A percentile compares a stretch with the other conserved stretches of the same genome.
phyloP scores from a whole-genome alignment of 2,797 vertebrate species.

The Streptopelia turtur region DNA sequence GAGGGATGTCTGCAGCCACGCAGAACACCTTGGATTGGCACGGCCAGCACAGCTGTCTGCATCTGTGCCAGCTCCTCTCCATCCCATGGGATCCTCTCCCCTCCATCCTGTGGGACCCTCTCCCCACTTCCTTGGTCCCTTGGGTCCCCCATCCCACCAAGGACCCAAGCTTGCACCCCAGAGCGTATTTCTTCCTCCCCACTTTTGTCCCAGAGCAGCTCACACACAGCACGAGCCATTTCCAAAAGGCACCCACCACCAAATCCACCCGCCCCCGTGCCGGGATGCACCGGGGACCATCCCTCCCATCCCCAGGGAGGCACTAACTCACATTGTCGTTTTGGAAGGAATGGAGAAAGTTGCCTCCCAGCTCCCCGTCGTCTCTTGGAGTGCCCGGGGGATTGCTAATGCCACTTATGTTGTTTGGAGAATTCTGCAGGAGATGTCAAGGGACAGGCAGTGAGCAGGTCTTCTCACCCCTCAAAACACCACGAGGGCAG shows the following conservation, averaged over 20 bases:
- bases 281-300: fast-evolving
- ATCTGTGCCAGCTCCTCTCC: neutral
- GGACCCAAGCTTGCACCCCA: neutral
- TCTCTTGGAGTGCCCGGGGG: conserved; percentile 97
- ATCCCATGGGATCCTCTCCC: neutral
- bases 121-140: neutral
- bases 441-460: neutral
- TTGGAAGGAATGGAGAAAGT: conserved; percentile 99
- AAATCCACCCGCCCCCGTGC: fast-evolving
- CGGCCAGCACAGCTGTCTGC: neutral
- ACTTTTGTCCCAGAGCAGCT: neutral
- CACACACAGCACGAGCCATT: neutral
- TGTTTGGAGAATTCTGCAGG: conserved; percentile 97
- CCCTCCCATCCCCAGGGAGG: neutral
- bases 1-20: neutral
- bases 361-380: conserved; percentile 96
- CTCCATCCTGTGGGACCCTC: neutral
- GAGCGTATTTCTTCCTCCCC: neutral
- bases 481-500: fast-evolving
- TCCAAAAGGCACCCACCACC: neutral
- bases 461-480: neutral
- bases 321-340: conserved; percentile 96
- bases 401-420: conserved; percentile 99
- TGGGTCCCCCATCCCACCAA: fast-evolving
- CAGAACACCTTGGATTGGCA: fast-evolving